A percentile compares a stretch with the other conserved stretches of the same genome.
Evolutionary conservation across 2,888 invertebrate genomes (phyloP).

Genomic region (Scrobipalpa atriplicella): DNA sequence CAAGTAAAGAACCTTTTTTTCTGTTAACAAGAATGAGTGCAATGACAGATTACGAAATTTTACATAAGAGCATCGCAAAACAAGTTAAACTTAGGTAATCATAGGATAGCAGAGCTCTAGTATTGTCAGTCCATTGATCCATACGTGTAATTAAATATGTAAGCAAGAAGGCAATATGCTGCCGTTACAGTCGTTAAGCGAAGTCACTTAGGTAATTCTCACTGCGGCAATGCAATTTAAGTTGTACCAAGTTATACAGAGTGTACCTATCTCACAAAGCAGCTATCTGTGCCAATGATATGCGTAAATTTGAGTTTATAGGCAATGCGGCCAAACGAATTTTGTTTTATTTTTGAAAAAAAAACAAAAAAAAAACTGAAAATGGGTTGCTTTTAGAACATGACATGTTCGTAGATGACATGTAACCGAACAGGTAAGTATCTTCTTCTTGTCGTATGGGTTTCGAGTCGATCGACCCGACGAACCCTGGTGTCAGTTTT

Average conservation of each 20-base stretch:
- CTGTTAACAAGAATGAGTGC: not conserved
- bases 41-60: not conserved
- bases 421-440: no score
- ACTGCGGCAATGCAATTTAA: not conserved
- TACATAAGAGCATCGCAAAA: not conserved
- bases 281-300: no score
- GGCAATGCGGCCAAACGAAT: no score
- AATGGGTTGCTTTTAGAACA: no score
- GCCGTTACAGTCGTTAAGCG: constrained; percentile 7
- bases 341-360: no score
- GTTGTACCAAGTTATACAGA: not conserved
- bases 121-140: constrained; percentile 42
- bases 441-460: no score
- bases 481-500: no score
- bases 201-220: constrained; percentile 1
- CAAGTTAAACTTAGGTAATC: not conserved
- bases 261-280: no score
- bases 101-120: not conserved
- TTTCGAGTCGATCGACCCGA: no score
- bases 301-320: no score
- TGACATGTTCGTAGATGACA: no score
- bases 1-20: not conserved
- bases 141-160: not conserved
- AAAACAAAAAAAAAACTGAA: no score
- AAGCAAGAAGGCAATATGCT: not conserved